Conservation (phyloP, 2,888 invertebrate genomes). For the Eucera pruinosa region DNA sequence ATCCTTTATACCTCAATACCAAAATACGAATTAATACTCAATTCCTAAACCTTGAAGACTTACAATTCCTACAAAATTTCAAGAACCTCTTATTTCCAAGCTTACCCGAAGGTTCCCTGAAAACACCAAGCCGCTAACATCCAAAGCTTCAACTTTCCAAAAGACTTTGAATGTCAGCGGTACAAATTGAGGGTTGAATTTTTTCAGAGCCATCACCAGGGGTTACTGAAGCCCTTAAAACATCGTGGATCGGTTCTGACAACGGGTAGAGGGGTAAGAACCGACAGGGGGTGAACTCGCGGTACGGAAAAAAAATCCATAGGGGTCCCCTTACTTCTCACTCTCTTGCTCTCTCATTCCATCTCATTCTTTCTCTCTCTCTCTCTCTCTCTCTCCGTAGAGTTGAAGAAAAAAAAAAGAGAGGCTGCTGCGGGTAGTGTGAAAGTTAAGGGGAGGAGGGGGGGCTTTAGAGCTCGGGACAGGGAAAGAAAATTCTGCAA, state of each 20-base stretch:
- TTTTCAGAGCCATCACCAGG: conserved; percentile 70
- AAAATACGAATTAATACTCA: no score
- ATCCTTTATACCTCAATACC: no score
- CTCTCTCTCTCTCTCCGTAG: conserved; percentile 4
- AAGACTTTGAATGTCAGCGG: no score
- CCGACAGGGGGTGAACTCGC: conserved; percentile 65
- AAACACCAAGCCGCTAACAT: no score
- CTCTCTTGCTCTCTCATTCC: conserved; percentile 49
- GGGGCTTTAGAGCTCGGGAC: conserved; percentile 44
- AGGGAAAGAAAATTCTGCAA: conserved; percentile 62
- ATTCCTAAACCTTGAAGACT: no score
- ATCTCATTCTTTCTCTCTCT: conserved; percentile 47
- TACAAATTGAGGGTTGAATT: no score
- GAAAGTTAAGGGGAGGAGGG: conserved; percentile 59
- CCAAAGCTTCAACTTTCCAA: no score
- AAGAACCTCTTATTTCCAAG: no score
- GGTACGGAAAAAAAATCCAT: conserved; percentile 81
- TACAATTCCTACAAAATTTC: no score
- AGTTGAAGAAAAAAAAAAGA: no score
- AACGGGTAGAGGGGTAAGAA: conserved; percentile 55
- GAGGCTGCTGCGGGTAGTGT: conserved; percentile 61
- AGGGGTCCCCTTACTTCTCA: conserved; percentile 76
- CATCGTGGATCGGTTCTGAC: conserved; percentile 60
- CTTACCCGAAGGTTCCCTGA: no score
- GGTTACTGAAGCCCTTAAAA: conserved; percentile 66